Conservation (phyloP, 2,888 invertebrate species). For the Camptogramma bilineatum region DNA sequence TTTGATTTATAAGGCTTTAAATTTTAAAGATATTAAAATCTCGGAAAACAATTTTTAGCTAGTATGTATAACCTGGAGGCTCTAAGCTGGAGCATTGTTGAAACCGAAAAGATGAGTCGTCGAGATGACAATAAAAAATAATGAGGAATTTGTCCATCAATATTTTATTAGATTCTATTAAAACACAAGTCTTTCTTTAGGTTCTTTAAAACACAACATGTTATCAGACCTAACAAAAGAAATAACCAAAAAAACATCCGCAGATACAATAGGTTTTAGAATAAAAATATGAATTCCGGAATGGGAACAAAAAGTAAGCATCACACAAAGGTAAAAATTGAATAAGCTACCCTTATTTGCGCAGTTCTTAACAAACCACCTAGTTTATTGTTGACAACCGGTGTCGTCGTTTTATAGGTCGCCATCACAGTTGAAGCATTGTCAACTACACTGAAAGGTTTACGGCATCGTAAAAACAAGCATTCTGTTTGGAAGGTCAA, state of each 20-base stretch:
- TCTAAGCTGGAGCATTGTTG: too few relatives aligned
- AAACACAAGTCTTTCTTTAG: background rate
- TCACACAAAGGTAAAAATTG: slow-evolving; percentile 30
- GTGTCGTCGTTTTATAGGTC: slow-evolving; percentile 65
- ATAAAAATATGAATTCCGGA: slow-evolving; percentile 16
- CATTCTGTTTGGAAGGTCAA: slow-evolving; percentile 60
- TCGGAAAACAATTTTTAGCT: too few relatives aligned
- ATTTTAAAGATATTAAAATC: too few relatives aligned
- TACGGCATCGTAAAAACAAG: slow-evolving; percentile 70
- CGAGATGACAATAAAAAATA: too few relatives aligned
- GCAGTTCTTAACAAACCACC: slow-evolving; percentile 37
- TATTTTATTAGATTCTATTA: background rate
- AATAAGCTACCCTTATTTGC: slow-evolving; percentile 44
- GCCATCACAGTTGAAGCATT: slow-evolving; percentile 63
- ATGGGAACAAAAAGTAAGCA: slow-evolving; percentile 17
- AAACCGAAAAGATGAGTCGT: too few relatives aligned
- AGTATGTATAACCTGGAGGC: too few relatives aligned
- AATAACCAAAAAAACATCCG: background rate
- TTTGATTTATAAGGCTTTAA: too few relatives aligned
- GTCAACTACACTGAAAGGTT: slow-evolving; percentile 68
- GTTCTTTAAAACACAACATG: background rate
- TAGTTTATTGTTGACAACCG: slow-evolving; percentile 66
- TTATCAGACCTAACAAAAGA: background rate
- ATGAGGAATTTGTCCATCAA: too few relatives aligned
- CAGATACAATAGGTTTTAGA: background rate